Percentiles rank a stretch among this genome's conserved stretches.
Conservation (phyloP, 30 jellyfish, hydroid and myxozoan species). For the Turritopsis rubra region DNA sequence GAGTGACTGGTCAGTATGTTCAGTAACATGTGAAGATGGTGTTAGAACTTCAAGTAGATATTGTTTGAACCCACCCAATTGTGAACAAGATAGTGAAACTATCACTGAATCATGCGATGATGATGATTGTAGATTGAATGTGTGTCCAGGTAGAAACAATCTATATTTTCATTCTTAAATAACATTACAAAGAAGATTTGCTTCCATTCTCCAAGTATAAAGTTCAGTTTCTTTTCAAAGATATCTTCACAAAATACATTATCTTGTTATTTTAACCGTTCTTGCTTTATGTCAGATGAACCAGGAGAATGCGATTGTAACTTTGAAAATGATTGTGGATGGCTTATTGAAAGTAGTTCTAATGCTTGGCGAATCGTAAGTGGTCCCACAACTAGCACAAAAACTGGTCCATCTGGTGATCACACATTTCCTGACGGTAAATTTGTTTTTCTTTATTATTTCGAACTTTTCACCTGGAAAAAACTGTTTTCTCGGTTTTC, state of each 20-base stretch:
- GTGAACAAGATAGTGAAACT: neutral
- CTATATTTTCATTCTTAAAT: neutral
- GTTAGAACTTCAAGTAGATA: neutral
- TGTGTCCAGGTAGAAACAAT: neutral
- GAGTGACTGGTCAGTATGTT: neutral
- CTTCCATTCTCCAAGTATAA: neutral
- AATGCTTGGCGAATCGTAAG: neutral
- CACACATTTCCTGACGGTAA: neutral
- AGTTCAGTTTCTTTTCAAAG: neutral
- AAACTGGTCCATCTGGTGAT: neutral
- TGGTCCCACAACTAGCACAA: neutral
- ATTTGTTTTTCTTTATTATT: neutral
- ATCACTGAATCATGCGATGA: neutral
- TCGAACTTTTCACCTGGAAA: neutral
- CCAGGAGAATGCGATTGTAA: neutral
- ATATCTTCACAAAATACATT: neutral
- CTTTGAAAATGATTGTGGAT: neutral
- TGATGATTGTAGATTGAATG: neutral
- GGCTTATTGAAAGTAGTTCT: neutral
- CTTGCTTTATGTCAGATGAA: neutral
- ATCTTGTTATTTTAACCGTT: neutral
- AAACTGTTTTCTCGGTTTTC: neutral
- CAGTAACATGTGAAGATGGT: neutral
- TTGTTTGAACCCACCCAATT: neutral
- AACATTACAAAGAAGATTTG: neutral